Percentiles rank a stretch among this genome's conserved stretches.
Evolutionary conservation across 2,113 vertebrate genomes (phyloP).

Genomic region (Pituophis catenifer): DNA sequence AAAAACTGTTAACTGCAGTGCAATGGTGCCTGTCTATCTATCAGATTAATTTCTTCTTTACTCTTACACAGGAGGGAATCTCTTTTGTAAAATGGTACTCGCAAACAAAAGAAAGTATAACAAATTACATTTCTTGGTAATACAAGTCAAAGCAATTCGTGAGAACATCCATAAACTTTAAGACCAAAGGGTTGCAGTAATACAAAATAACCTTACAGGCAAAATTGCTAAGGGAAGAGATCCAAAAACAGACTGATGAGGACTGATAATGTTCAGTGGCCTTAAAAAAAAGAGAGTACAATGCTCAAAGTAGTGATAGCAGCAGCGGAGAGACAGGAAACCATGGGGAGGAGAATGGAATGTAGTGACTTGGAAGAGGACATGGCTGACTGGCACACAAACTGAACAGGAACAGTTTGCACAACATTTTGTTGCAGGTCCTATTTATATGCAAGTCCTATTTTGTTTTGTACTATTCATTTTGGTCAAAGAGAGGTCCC

Average conservation of each 20-base stretch:
- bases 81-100: not conserved
- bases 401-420: not conserved
- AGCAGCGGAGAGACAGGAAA: not conserved
- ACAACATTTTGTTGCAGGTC: not conserved
- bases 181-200: not conserved
- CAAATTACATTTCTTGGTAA: not conserved
- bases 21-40: not conserved
- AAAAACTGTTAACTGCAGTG: not conserved
- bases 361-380: not conserved
- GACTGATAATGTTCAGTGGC: not conserved
- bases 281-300: not conserved
- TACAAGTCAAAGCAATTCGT: not conserved
- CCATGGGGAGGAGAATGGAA: not conserved
- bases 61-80: not conserved
- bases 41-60: not conserved
- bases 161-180: not conserved
- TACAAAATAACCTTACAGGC: not conserved
- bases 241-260: not conserved
- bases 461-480: not conserved
- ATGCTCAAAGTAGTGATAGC: not conserved
- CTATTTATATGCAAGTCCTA: not conserved
- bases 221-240: not conserved
- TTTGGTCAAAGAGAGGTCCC: not conserved
- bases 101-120: not conserved
- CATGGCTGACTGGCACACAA: not conserved